Conservation (phyloP, 2,888 invertebrate genomes). For the Blastobasis lacticolella region DNA sequence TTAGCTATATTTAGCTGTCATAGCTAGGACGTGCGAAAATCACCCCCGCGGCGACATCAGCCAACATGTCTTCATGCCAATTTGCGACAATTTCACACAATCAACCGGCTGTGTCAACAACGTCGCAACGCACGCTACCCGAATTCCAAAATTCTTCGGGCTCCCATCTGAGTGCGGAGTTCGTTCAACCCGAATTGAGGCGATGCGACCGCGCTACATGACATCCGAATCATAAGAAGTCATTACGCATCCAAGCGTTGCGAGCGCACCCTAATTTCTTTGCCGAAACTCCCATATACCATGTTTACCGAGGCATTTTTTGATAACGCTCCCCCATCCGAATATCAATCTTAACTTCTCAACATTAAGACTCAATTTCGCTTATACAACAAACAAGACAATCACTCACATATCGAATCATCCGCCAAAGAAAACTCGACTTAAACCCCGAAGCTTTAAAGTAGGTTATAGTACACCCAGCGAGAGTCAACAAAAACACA, state of each 20-base stretch:
- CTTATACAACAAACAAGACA: conserved; percentile 30
- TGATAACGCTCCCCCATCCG: conserved; percentile 17
- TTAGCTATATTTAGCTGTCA: no score
- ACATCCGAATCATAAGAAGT: conserved; percentile 71
- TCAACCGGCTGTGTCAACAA: no score
- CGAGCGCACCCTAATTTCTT: conserved; percentile 54
- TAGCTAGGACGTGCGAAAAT: no score
- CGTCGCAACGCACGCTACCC: conserved; percentile 10
- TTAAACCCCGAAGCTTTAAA: background rate
- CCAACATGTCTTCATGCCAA: no score
- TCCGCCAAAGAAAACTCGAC: conserved; percentile 15
- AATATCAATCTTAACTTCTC: conserved; percentile 17
- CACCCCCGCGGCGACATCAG: no score
- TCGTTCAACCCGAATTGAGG: conserved; percentile 34
- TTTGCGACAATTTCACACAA: no score
- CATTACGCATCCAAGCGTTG: conserved; percentile 62
- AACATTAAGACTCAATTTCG: conserved; percentile 21
- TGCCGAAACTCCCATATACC: conserved; percentile 48
- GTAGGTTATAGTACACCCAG: conserved; percentile 3
- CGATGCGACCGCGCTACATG: conserved; percentile 62
- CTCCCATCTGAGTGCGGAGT: conserved; percentile 23
- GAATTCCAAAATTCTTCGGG: conserved; percentile 15
- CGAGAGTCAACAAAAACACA: conserved; percentile 59
- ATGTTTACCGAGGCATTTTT: conserved; percentile 49
- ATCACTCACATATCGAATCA: conserved; percentile 51